phyloP scores from a whole-genome alignment of 1,140 invertebrate genomes.

The Agrilus planipennis region DNA sequence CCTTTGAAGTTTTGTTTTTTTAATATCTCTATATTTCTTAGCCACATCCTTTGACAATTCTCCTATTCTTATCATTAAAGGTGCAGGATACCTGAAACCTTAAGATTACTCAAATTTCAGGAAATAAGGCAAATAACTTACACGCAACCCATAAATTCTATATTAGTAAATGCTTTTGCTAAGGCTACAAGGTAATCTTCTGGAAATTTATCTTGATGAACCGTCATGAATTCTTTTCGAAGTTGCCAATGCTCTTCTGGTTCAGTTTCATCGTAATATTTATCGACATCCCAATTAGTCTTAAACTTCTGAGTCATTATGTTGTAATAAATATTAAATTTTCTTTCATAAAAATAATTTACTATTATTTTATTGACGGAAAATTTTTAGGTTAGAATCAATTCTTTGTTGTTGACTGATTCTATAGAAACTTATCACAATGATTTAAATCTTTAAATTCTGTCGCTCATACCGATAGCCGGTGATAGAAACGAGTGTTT shows the following conservation, averaged over 20 bases:
- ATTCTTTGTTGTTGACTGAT: too few relatives aligned
- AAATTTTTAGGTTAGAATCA: too few relatives aligned
- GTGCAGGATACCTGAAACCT: conserved; percentile 42
- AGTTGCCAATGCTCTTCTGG: conserved; percentile 74
- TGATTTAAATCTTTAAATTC: too few relatives aligned
- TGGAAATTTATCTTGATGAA: conserved; percentile 57
- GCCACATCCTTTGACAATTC: conserved; percentile 58
- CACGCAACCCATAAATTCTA: conserved; percentile 73
- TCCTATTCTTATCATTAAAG: conserved; percentile 65
- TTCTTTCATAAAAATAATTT: too few relatives aligned
- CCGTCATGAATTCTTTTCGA: conserved; percentile 55
- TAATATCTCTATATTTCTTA: conserved; percentile 40
- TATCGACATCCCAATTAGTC: conserved; percentile 47
- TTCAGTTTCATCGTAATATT: conserved; percentile 55
- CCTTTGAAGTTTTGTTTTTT: conserved; percentile 45
- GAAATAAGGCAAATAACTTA: conserved; percentile 30
- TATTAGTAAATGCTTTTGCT: conserved; percentile 69
- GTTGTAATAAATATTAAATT: too few relatives aligned
- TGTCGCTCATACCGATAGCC: too few relatives aligned
- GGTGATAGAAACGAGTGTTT: too few relatives aligned
- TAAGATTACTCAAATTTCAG: background rate
- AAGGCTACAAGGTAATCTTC: conserved; percentile 65
- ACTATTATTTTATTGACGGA: too few relatives aligned
- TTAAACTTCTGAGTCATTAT: conserved; percentile 24
- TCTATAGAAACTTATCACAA: too few relatives aligned